Base-by-base conservation (phyloP, 2,888 invertebrate genomes). In the Apamea crenata region DNA sequence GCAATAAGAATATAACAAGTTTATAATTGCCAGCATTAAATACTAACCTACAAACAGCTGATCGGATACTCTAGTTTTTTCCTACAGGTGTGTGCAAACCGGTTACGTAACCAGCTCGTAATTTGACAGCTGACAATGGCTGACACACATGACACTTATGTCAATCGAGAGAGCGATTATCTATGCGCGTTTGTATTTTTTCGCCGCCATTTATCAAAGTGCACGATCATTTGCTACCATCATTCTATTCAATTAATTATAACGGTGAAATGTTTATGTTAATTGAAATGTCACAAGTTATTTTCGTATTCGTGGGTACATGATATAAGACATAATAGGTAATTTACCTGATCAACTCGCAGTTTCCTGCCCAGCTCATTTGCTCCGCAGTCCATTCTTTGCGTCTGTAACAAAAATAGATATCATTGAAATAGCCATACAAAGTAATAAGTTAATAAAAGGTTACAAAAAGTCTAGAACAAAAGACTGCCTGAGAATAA, bases 381-480 rank as follows among this genome's bases (percentile, higher is more conserved):
- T 83, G 93, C 93, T 91, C 94, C 95, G 91, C 95, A 94, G 95
- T 97, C 97, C 97, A 97, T 97, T 91, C 95, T 96, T 91, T 96
- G 96, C 90, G 94, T 92, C 97, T 97, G 94, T 72, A 96, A 96
- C 94, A 95, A 96, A 81, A 71, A 80, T 61, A 84, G 74, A 66
- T 5, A 76, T 66, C 77, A 66, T 71, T 72, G 68, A 53, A 71
- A 66, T 76, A 47, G 32, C n/a, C 8, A 66, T 74, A 50, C 29
- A 56, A 47, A 56, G 6, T 75, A 36, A 40, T 16, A 59, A 29
- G 14, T 18, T 36, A 10, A 7, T 5, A 59, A 66, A 70, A 68
- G 63, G 8, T 59, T 53, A 44, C 21, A 44, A 44, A 25, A n/a
- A n/a, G 29, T 36, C 1, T 14, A 50, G 32, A 53, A 74, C 6